phyloP scores from a whole-genome alignment of 2,113 vertebrate species.

The Pseudonaja textilis region DNA sequence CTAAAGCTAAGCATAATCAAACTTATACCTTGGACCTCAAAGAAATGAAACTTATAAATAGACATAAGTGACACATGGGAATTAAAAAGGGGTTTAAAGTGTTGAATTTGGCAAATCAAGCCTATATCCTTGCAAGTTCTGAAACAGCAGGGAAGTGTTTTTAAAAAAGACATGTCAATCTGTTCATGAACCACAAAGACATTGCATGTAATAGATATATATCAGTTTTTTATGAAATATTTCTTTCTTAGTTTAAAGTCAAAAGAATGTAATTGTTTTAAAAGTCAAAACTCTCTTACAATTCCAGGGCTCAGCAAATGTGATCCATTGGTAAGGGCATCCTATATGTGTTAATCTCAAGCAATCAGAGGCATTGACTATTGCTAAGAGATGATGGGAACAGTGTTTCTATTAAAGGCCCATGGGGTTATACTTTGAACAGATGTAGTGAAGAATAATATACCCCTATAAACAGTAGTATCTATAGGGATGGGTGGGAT shows the following conservation, averaged over 20 bases:
- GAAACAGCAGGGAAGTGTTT: not conserved
- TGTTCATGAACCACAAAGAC: fast-evolving
- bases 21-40: not conserved
- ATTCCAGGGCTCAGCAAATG: not conserved
- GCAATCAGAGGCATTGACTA: not conserved
- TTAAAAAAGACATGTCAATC: not conserved
- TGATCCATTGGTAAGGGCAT: not conserved
- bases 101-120: not conserved
- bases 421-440: not conserved
- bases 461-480: not conserved
- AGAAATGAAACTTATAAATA: not conserved
- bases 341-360: not conserved
- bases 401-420: not conserved
- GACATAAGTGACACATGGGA: not conserved
- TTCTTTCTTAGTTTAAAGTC: not conserved
- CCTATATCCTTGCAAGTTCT: constrained; percentile 22
- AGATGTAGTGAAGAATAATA: not conserved
- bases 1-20: not conserved
- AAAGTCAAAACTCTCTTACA: not conserved
- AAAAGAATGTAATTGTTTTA: not conserved
- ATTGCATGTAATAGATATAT: not conserved
- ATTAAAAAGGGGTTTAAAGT: not conserved
- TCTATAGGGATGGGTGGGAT: not conserved
- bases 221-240: not conserved
- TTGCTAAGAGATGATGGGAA: not conserved